Evolutionary conservation across 2,888 invertebrate genomes (phyloP).

Genomic region (Acrobasis suavella): DNA sequence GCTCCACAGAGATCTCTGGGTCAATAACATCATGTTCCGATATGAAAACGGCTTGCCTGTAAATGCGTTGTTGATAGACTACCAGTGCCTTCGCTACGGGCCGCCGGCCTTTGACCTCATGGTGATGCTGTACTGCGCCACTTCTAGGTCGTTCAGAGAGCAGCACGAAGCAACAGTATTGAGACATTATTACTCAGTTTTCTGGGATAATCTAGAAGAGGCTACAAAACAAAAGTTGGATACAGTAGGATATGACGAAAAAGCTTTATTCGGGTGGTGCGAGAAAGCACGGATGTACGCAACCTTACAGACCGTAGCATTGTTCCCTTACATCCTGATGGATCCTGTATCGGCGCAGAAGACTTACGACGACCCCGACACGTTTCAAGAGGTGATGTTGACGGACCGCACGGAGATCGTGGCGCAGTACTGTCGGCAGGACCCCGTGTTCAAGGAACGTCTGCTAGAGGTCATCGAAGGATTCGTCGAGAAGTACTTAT

Average conservation of each 20-base stretch:
- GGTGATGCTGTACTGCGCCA: constrained; percentile 55
- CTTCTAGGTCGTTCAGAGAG: constrained; percentile 52
- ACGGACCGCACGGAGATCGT: constrained; percentile 47
- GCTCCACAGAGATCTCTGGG: constrained; percentile 68
- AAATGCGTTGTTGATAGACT: constrained; percentile 62
- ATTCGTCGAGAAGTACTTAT: constrained; percentile 33
- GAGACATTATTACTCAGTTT: constrained; percentile 51
- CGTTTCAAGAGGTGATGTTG: constrained; percentile 38
- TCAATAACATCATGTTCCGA: constrained; percentile 66
- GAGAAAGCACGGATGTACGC: constrained; percentile 49
- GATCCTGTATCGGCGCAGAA: constrained; percentile 42
- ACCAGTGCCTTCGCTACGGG: constrained; percentile 61
- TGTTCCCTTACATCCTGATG: constrained; percentile 47
- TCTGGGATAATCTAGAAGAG: constrained; percentile 43
- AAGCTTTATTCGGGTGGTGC: constrained; percentile 43
- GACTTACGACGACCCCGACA: constrained; percentile 48
- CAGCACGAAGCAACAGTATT: constrained; percentile 47
- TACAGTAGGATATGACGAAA: constrained; percentile 43
- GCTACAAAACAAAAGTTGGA: constrained; percentile 44
- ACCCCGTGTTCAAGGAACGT: constrained; percentile 34
- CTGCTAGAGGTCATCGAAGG: constrained; percentile 40
- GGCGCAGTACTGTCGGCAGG: constrained; percentile 31
- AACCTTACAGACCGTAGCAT: constrained; percentile 36
- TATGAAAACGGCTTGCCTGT: constrained; percentile 49
- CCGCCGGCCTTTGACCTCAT: constrained; percentile 68